phyloP scores from a whole-genome alignment of 1,140 invertebrate species.

The Heliconius nattereri region DNA sequence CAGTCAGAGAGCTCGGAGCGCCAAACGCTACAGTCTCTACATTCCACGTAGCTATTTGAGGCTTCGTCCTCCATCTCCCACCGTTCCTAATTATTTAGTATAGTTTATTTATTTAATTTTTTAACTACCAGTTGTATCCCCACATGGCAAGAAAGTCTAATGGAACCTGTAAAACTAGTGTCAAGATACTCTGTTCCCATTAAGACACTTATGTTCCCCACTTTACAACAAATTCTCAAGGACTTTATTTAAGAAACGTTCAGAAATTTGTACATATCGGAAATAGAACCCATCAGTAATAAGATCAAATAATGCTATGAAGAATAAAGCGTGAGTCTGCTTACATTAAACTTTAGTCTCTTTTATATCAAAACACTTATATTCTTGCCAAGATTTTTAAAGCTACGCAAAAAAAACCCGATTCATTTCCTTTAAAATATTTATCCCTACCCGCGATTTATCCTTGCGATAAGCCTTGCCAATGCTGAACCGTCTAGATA shows the following conservation, averaged over 20 bases:
- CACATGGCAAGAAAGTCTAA: neutral
- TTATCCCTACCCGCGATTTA: conserved; percentile 61
- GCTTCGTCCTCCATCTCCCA: too few species aligned
- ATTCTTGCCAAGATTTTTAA: conserved; percentile 8
- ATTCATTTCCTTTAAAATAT: conserved; percentile 35
- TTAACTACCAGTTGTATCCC: too few species aligned
- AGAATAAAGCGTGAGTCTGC: too few species aligned
- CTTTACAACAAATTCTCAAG: neutral
- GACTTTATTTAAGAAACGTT: neutral
- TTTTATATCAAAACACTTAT: neutral
- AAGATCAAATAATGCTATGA: too few species aligned
- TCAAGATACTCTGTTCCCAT: neutral
- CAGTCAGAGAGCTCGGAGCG: too few species aligned
- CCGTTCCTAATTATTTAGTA: too few species aligned
- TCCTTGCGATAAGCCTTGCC: conserved; percentile 60
- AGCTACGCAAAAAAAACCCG: conserved; percentile 13
- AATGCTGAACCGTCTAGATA: conserved; percentile 42
- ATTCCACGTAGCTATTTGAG: too few species aligned
- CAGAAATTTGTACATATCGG: too few species aligned
- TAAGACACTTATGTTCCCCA: neutral
- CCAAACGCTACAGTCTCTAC: too few species aligned
- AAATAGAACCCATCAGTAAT: too few species aligned
- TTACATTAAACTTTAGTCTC: neutral
- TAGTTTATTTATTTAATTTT: too few species aligned
- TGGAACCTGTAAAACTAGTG: neutral